Evolutionary conservation across 2,113 vertebrate genomes (phyloP).

Genomic region (Phyllostomus discolor): DNA sequence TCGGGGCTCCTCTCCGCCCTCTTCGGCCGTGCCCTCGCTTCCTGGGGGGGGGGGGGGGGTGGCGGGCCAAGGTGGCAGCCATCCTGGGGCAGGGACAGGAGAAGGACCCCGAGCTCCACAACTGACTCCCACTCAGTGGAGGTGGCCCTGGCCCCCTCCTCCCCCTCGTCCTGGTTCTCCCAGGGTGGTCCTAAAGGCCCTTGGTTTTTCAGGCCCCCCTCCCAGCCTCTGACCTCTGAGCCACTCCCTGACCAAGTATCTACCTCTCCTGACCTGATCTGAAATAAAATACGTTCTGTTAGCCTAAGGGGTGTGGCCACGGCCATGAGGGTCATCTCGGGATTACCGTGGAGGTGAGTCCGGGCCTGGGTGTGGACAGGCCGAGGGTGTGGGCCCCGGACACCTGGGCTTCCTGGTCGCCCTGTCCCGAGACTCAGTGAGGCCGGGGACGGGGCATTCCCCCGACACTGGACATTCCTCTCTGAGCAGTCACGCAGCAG

Average conservation of each 20-base stretch:
- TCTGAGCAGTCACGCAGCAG: not conserved
- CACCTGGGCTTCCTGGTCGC: not conserved
- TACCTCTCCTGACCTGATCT: not conserved
- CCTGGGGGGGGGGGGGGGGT: not conserved
- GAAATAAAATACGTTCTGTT: slow-evolving; percentile 29
- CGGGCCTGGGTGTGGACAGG: not conserved
- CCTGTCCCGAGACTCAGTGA: not conserved
- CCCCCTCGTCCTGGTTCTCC: not conserved
- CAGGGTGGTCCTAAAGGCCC: too few species aligned
- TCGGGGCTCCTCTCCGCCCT: not conserved
- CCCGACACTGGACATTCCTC: not conserved
- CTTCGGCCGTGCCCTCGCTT: not conserved
- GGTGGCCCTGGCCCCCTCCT: not conserved
- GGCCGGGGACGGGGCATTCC: not conserved
- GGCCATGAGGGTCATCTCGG: not conserved
- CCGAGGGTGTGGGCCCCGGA: not conserved
- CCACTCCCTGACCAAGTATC: not conserved
- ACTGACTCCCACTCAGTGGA: not conserved
- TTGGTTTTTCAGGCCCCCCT: not conserved
- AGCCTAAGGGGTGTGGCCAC: not conserved
- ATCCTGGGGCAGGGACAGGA: not conserved
- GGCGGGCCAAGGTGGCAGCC: not conserved
- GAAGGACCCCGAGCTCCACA: not conserved
- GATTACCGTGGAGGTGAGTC: not conserved
- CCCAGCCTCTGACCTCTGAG: not conserved